Evolutionary conservation across 2,113 vertebrate genomes (phyloP).

Genomic region (Chloebia gouldiae): DNA sequence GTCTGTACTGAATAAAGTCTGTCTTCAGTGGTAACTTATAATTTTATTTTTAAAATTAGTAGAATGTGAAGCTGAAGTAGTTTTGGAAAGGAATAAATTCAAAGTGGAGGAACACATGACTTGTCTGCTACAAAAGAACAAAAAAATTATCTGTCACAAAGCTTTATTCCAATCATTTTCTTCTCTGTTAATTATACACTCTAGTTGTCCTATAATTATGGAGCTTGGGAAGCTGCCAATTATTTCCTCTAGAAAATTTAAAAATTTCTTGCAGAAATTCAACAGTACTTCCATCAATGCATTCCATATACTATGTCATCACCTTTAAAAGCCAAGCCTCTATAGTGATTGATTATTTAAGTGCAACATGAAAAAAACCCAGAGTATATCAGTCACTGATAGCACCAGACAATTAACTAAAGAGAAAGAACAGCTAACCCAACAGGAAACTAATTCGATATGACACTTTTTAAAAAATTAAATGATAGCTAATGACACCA

Average conservation of each 20-base stretch:
- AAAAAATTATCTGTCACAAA: slow-evolving; percentile 52
- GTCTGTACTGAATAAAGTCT: slow-evolving; percentile 26
- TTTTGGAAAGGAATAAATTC: slow-evolving; percentile 43
- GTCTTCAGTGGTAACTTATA: slow-evolving; percentile 56
- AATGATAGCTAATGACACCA: neutral
- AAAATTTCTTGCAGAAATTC: slow-evolving; percentile 45
- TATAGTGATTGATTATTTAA: neutral
- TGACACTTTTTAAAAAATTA: neutral
- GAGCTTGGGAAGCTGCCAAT: slow-evolving; percentile 70
- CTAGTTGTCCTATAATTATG: slow-evolving; percentile 70
- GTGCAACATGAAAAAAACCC: neutral
- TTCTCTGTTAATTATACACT: slow-evolving; percentile 71
- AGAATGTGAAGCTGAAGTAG: slow-evolving; percentile 37
- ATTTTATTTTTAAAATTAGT: slow-evolving; percentile 49
- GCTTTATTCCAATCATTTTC: slow-evolving; percentile 64
- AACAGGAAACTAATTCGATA: neutral
- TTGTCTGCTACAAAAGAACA: slow-evolving; percentile 55
- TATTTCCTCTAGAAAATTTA: slow-evolving; percentile 61
- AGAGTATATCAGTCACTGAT: neutral
- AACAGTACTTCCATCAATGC: neutral
- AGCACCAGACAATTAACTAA: neutral
- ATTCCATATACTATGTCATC: neutral
- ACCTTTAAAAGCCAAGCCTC: neutral
- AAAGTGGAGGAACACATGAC: neutral
- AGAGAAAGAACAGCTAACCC: neutral